Evolutionary conservation across 2,888 invertebrate species (phyloP).

Genomic region (Acleris literana): DNA sequence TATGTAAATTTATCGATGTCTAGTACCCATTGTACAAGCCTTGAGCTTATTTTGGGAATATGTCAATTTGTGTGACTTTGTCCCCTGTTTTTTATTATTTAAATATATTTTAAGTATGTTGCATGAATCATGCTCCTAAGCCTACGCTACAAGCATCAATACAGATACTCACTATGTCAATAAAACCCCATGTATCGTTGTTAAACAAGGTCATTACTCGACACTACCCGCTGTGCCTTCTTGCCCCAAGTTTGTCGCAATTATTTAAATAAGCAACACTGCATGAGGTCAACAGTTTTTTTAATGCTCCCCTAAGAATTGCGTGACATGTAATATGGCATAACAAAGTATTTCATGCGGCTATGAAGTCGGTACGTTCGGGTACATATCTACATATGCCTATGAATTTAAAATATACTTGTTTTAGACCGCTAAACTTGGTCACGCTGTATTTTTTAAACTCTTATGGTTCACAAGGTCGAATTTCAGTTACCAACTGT

Average conservation of each 20-base stretch:
- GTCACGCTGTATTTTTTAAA: too few relatives aligned
- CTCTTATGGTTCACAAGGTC: too few relatives aligned
- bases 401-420: not conserved
- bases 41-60: too few relatives aligned
- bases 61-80: too few relatives aligned
- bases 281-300: constrained; percentile 4
- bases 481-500: too few relatives aligned
- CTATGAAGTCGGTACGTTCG: not conserved
- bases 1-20: too few relatives aligned
- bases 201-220: not conserved
- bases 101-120: too few relatives aligned
- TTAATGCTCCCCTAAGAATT: constrained; percentile 25
- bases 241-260: constrained; percentile 1
- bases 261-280: not conserved
- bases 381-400: not conserved
- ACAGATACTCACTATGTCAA: not conserved
- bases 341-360: not conserved
- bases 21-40: too few relatives aligned
- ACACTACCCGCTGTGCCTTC: constrained; percentile 2
- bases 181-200: constrained; percentile 3
- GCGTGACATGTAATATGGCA: constrained; percentile 21
- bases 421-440: too few relatives aligned
- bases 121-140: too few relatives aligned
- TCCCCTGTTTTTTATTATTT: too few relatives aligned
- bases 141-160: not conserved